phyloP scores from a whole-genome alignment of 2,888 invertebrate genomes.

The Stratiomys singularior region DNA sequence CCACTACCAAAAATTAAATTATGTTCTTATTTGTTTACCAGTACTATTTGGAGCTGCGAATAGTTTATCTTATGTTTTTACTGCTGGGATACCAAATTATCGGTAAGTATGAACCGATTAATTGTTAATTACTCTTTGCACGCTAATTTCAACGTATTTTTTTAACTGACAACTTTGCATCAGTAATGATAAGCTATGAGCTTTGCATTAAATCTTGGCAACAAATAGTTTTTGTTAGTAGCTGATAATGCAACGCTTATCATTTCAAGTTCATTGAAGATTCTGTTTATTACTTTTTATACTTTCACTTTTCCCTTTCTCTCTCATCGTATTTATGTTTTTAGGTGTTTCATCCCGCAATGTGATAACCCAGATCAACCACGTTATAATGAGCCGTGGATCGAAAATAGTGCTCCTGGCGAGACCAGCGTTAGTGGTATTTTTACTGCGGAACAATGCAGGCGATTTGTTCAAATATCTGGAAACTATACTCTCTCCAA shows the following conservation, averaged over 20 bases:
- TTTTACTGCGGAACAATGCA: conserved; percentile 61
- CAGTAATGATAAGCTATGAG: too few relatives aligned
- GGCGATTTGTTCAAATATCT: conserved; percentile 56
- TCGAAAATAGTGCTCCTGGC: conserved; percentile 67
- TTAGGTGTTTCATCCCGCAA: conserved; percentile 68
- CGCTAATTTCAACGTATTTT: too few relatives aligned
- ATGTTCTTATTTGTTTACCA: conserved; percentile 70
- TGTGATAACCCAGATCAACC: conserved; percentile 66
- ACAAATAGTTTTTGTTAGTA: background rate
- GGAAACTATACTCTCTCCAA: background rate
- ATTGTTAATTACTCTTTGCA: too few relatives aligned
- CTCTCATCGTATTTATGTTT: conserved; percentile 35
- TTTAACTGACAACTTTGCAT: too few relatives aligned
- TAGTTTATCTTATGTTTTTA: conserved; percentile 72
- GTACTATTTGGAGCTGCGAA: conserved; percentile 71
- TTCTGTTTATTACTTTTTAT: conserved; percentile 8
- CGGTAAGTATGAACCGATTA: conserved; percentile 62
- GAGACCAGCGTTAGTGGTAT: conserved; percentile 56
- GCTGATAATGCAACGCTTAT: background rate
- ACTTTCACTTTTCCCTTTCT: too few relatives aligned
- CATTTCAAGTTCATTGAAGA: background rate
- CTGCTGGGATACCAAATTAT: conserved; percentile 70
- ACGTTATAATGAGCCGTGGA: conserved; percentile 65
- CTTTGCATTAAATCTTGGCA: too few relatives aligned
- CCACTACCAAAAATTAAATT: conserved; percentile 69